A percentile compares a stretch with the other conserved stretches of the same genome.
Conservation (phyloP, 2,888 invertebrate genomes). For the Acleris laterana region DNA sequence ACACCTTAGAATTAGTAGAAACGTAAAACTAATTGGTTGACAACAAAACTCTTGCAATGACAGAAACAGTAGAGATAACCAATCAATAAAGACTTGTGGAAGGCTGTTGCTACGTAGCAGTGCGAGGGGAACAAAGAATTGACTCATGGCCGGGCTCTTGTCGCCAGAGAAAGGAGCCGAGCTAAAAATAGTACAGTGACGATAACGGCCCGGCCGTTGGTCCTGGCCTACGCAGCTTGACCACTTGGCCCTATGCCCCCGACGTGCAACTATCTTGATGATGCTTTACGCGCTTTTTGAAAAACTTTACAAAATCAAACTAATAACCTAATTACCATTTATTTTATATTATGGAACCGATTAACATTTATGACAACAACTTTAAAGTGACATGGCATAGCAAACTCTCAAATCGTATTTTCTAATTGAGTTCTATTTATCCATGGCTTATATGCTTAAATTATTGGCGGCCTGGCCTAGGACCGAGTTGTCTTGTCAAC, state of each 20-base stretch:
- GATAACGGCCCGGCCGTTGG: conserved; percentile 67
- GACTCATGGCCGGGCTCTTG: conserved; percentile 74
- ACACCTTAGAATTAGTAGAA: conserved; percentile 56
- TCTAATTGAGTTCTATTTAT: too few species aligned
- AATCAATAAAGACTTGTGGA: conserved; percentile 4
- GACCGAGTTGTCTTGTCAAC: not conserved
- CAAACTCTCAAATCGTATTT: too few species aligned
- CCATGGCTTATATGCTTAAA: not conserved
- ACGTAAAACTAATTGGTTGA: conserved; percentile 30
- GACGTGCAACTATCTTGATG: conserved; percentile 40
- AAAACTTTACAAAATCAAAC: conserved; percentile 22
- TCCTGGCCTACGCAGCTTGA: conserved; percentile 67
- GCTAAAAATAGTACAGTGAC: conserved; percentile 74
- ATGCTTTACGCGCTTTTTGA: conserved; percentile 10
- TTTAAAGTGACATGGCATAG: too few species aligned
- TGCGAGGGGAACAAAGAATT: conserved; percentile 73
- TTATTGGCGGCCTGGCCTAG: conserved; percentile 2
- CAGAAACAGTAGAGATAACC: not conserved
- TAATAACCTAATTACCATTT: too few species aligned
- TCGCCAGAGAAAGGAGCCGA: conserved; percentile 69
- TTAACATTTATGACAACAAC: too few species aligned
- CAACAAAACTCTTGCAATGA: not conserved
- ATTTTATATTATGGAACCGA: too few species aligned
- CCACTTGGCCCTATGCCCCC: conserved; percentile 55
- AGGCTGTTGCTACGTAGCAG: conserved; percentile 20